Evolutionary conservation across 92 coral and sea anemone species (phyloP).

Genomic region (Phenganax subtilis): DNA sequence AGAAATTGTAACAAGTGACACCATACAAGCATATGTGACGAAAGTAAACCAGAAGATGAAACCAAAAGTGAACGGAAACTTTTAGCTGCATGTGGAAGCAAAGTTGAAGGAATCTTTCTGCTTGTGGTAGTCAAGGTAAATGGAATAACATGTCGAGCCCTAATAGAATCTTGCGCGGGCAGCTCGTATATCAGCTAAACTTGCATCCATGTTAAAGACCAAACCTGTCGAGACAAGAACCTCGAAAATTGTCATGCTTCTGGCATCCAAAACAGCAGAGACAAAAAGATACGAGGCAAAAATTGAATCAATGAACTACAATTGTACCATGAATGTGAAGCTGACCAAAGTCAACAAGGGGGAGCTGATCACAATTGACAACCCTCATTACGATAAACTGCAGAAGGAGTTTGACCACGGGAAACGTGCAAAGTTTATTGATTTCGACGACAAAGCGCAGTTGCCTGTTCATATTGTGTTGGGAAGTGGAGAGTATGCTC

Average conservation of each 20-base stretch:
- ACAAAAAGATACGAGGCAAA: constrained; percentile 21
- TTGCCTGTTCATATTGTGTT: constrained; percentile 20
- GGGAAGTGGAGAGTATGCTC: constrained; percentile 24
- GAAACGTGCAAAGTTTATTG: not conserved
- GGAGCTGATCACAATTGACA: constrained; percentile 22
- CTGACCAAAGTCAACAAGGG: constrained; percentile 26
- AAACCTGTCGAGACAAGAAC: not conserved
- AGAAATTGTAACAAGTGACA: not conserved
- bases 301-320: constrained; percentile 15
- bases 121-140: not conserved
- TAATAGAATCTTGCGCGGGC: not conserved
- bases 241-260: not conserved
- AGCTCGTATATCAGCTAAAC: no score
- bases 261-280: constrained; percentile 6
- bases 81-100: not conserved
- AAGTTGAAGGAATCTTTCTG: not conserved
- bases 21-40: constrained; percentile 27
- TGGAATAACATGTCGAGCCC: not conserved
- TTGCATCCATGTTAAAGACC: not conserved
- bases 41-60: not conserved
- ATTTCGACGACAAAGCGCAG: not conserved
- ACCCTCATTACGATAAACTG: not conserved
- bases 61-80: not conserved
- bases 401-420: not conserved
- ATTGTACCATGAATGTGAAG: not conserved